Conservation (phyloP, 2,888 invertebrate genomes). For the Ichneumoninae sp. region DNA sequence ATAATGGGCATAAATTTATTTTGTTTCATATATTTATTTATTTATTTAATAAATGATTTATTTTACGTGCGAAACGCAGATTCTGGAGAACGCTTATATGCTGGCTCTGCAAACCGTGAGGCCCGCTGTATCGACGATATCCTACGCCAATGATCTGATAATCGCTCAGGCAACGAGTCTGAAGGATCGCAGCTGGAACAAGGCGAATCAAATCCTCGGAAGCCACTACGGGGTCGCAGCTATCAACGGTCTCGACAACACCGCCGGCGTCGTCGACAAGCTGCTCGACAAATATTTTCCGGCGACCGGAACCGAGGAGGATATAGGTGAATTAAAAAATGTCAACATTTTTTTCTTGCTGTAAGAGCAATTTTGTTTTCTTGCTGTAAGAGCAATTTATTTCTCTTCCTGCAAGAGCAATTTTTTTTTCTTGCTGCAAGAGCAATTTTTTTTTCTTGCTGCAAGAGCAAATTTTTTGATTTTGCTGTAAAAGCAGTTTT, state of each 20-base stretch:
- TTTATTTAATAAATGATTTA: neutral
- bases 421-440: no score
- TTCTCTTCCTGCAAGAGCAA: no score
- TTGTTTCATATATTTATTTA: neutral
- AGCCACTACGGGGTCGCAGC: constrained; percentile 90
- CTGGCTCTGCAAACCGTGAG: constrained; percentile 75
- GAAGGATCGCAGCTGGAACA: constrained; percentile 90
- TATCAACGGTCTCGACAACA: constrained; percentile 88
- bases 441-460: no score
- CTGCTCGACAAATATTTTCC: constrained; percentile 91
- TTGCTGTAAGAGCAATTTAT: no score
- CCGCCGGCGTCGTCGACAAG: constrained; percentile 89
- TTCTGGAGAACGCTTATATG: constrained; percentile 78
- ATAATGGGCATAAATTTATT: neutral
- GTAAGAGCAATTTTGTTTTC: no score
- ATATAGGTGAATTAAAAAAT: constrained; percentile 79
- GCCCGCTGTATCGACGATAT: constrained; percentile 83
- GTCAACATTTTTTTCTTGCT: neutral
- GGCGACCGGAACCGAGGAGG: constrained; percentile 85
- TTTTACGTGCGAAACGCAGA: constrained; percentile 69
- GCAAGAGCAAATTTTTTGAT: no score
- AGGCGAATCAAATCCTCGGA: constrained; percentile 89
- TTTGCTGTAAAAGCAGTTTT: neutral
- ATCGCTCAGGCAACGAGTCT: constrained; percentile 88
- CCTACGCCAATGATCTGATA: constrained; percentile 85